Evolutionary conservation across 2,113 vertebrate genomes (phyloP).

Genomic region (Myodes glareolus): DNA sequence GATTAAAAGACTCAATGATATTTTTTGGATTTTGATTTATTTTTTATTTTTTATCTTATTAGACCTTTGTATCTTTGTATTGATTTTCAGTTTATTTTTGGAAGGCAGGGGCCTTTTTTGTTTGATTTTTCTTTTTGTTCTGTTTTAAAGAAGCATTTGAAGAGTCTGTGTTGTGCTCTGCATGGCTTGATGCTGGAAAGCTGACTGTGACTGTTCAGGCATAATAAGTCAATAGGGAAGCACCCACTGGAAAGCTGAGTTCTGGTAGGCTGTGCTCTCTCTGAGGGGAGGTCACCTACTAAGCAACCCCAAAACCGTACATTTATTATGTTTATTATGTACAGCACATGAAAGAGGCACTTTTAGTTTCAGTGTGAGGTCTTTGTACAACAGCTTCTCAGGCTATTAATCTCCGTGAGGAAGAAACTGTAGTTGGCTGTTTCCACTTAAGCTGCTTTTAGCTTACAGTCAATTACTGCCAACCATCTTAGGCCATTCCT

Average conservation of each 20-base stretch:
- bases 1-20: too few relatives aligned
- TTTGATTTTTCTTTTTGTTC: not conserved
- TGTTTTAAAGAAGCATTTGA: not conserved
- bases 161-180: not conserved
- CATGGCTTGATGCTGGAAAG: not conserved
- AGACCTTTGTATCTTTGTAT: not conserved
- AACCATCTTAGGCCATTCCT: not conserved
- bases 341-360: not conserved
- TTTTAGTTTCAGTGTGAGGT: not conserved
- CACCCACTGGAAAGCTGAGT: not conserved
- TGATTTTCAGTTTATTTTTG: not conserved
- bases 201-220: not conserved
- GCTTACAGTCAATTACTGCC: not conserved
- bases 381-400: not conserved
- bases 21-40: not conserved
- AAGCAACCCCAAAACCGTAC: not conserved
- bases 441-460: not conserved
- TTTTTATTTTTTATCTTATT: not conserved
- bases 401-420: not conserved
- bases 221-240: not conserved
- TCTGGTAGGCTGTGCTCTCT: not conserved
- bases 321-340: not conserved
- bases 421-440: not conserved
- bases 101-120: not conserved
- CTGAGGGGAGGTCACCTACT: not conserved